Evolutionary conservation across 2,888 invertebrate species (phyloP).

Genomic region (Frankliniella intonsa): DNA sequence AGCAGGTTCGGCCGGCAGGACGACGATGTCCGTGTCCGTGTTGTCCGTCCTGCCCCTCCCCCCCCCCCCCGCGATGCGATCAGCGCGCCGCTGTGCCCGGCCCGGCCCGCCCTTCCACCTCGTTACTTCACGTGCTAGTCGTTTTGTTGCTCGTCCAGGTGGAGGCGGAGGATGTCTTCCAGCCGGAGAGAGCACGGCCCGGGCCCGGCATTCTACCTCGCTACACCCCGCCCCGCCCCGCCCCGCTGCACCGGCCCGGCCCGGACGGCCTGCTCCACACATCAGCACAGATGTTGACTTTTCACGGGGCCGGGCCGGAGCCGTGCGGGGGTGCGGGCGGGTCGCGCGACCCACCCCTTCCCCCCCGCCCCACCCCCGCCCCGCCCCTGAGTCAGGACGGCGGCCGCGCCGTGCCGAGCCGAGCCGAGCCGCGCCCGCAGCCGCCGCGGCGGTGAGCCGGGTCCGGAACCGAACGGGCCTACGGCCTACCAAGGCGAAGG

Average conservation of each 20-base stretch:
- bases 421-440: not conserved
- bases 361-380: not conserved
- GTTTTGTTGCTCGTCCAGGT: too few relatives aligned
- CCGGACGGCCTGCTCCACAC: not conserved
- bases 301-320: not conserved
- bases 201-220: not conserved
- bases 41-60: too few relatives aligned
- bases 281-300: constrained; percentile 13
- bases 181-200: not conserved
- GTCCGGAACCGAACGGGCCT: too few relatives aligned
- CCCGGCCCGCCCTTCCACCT: too few relatives aligned
- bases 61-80: too few relatives aligned
- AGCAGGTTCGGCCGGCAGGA: too few relatives aligned
- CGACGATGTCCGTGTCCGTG: too few relatives aligned
- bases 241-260: not conserved
- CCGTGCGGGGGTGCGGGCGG: not conserved
- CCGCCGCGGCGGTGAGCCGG: not conserved
- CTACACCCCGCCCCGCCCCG: not conserved
- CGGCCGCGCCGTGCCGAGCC: not conserved
- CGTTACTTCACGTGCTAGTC: too few relatives aligned
- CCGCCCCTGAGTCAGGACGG: not conserved
- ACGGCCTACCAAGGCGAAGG: too few relatives aligned
- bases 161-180: too few relatives aligned
- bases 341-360: not conserved
- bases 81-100: too few relatives aligned